Evolutionary conservation across 2,888 invertebrate genomes (phyloP), one percentile per base, ranked within the genome.

Genomic region (Caradrina kadenii): DNA sequence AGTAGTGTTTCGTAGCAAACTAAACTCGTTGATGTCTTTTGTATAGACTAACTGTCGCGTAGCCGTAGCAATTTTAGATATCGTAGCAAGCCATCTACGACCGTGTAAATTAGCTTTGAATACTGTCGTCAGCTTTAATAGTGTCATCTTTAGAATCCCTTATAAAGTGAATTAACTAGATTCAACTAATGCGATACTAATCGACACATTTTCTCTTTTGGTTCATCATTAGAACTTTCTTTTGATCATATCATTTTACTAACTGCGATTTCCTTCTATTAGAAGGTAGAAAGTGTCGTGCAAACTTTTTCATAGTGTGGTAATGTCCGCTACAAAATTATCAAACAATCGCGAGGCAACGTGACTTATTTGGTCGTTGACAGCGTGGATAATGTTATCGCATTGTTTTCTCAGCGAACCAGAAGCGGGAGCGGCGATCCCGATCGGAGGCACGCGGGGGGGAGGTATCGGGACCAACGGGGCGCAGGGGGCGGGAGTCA

Each of bases 11-110:
- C n/a, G 42, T 63, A 31, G 42, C 35, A 35, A 10, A 53, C 17
- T n/a, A 1, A 70, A 60, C 88, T 88, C 94, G 94, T 94, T 93
- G 92, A 94, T 90, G 90, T 94, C 94, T 93, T 89, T 89, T 88
- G 76, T 82, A 88, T 45, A 15, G 45, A 17, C 45, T 17, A 5
- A 35, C 64, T 58, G 61, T 55, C 49, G 39, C 42, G n/a, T 59
- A 26, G 64, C 19, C 63, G 75, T 77, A 79, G 66, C 63, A 35
- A 60, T 58, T 75, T 53, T 54, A 54, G 52, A 58, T 63, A 65
- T 79, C 85, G 85, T 86, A 86, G 85, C 80, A 74, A 42, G 22
- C 45, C 22, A 35, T 26, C 64, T 68, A 70, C 75, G 63, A 52
- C 31, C 31, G 26, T 45, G 22, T 50, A 58, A 60, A 79, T 61